Evolutionary conservation across 2,113 vertebrate species (phyloP), one percentile per base, ranked within the genome.

Genomic region (Rousettus leschenaultii): DNA sequence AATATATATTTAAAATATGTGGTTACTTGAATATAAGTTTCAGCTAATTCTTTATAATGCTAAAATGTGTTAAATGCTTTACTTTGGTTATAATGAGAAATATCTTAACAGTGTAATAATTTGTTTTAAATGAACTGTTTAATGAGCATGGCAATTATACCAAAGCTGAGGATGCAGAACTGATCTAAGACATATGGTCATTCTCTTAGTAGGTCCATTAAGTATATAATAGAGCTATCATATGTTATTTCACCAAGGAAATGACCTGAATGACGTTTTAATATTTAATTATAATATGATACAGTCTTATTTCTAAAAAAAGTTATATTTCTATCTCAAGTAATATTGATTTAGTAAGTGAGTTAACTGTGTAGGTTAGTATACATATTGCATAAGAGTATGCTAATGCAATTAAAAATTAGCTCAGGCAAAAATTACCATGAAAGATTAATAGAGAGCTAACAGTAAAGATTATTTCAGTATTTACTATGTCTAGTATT

Each of bases 371-470:
- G 4, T 38, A 93, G 19, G 11, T 73, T 83, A 71, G 74, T 91
- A 63, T 53, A 35, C 3, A 63, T 77, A 48, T 85, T 90, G 24
- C 40, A 77, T 35, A 80, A 70, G 38, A 53, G 13, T 2, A 68
- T 75, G 35, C 4, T 84, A 92, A 92, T 66, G 48, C 7, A 87
- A 90, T 96, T 89, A 74, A 93, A 95, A 93, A 92, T 82, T 74
- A 79, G 18, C 55, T 88, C 53, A 91, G 57, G 13, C 21, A 94
- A 86, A 65, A 92, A 61, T 92, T 57, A 82, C 61, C n/a, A 92
- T 86, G 7, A 93, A 90, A 94, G 30, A 78, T 90, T 68, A 87
- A 89, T 73, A 35, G 11, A 18, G 2, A 87, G 19, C 24, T 87
- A 70, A 59, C 1, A 79, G 86, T 12, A 94, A 90, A 80, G 53